These are phyloP conservation scores for Oscheius sp. DNA, from an alignment of 2,888 invertebrate genomes.

Conservation along the genomic window DNA sequence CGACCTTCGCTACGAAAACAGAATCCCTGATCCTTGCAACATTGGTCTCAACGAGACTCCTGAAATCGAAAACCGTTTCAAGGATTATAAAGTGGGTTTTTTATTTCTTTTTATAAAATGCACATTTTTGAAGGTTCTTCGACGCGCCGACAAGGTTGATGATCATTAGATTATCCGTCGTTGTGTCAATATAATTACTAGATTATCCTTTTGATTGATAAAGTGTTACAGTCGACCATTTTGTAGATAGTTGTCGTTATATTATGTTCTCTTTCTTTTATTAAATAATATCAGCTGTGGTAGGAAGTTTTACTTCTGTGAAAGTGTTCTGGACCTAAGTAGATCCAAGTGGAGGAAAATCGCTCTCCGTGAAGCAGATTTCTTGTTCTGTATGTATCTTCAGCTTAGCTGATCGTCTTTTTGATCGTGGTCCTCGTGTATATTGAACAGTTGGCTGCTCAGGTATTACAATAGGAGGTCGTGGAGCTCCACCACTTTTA, in stretches of 20 bases:
- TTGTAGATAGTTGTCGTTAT: no score
- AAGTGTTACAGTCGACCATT: not conserved
- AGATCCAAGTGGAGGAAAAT: slow-evolving; percentile 33
- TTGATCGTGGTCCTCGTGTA: slow-evolving; percentile 31
- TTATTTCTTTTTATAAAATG: not conserved
- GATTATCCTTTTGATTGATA: not conserved
- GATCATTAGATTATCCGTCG: slow-evolving; percentile 57
- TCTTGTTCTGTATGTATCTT: not conserved
- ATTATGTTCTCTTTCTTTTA: not conserved
- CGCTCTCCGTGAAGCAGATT: not conserved
- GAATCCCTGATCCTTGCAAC: slow-evolving; percentile 68
- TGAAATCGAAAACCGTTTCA: slow-evolving; percentile 68
- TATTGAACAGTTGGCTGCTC: slow-evolving; percentile 22
- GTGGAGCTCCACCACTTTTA: slow-evolving; percentile 31
- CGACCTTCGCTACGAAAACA: slow-evolving; percentile 69
- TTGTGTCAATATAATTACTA: not conserved
- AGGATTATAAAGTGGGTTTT: slow-evolving; percentile 65
- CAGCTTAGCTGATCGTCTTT: slow-evolving; percentile 6
- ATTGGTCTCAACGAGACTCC: slow-evolving; percentile 68
- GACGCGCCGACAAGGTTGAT: slow-evolving; percentile 71
- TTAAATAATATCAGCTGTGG: not conserved
- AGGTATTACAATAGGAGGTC: slow-evolving; percentile 32
- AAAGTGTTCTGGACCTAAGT: slow-evolving; percentile 1
- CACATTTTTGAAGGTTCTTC: slow-evolving; percentile 58
- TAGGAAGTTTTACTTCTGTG: not conserved